These are phyloP conservation scores for Sebastes miniatus DNA, from an alignment of 2,797 vertebrate genomes.

Conservation along the genomic window DNA sequence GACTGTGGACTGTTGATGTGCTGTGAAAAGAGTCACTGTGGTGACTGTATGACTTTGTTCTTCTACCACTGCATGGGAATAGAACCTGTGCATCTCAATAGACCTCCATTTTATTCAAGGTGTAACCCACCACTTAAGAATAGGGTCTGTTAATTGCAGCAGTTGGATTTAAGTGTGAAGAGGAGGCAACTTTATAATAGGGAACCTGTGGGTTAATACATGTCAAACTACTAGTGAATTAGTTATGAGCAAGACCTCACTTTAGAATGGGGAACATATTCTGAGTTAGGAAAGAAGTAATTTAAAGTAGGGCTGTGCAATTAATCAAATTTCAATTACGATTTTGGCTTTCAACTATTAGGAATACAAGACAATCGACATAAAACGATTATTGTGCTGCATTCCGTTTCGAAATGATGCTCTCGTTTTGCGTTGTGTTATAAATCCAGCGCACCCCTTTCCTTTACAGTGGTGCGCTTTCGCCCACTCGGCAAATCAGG, in stretches of 20 bases:
- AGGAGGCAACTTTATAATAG: background rate
- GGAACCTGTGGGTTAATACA: background rate
- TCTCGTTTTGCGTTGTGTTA: no score
- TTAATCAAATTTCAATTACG: no score
- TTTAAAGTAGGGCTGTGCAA: background rate
- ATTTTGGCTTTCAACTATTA: no score
- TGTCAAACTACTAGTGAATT: background rate
- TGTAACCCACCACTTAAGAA: background rate
- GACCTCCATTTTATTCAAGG: background rate
- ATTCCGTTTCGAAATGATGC: no score
- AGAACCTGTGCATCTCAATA: background rate
- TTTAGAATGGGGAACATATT: background rate
- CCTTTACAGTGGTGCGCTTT: no score
- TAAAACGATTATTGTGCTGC: no score
- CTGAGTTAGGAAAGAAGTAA: background rate
- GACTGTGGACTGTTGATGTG: slow-evolving; percentile 20
- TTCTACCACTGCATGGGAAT: background rate
- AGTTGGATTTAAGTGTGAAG: background rate
- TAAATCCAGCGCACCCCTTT: no score
- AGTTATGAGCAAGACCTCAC: background rate
- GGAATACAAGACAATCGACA: no score
- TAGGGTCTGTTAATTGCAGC: background rate
- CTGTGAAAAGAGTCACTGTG: slow-evolving; percentile 30
- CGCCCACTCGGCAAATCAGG: no score
- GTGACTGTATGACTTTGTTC: background rate